Evolutionary conservation across 2,888 invertebrate species (phyloP).

Genomic region (Sclerodermus sp.): DNA sequence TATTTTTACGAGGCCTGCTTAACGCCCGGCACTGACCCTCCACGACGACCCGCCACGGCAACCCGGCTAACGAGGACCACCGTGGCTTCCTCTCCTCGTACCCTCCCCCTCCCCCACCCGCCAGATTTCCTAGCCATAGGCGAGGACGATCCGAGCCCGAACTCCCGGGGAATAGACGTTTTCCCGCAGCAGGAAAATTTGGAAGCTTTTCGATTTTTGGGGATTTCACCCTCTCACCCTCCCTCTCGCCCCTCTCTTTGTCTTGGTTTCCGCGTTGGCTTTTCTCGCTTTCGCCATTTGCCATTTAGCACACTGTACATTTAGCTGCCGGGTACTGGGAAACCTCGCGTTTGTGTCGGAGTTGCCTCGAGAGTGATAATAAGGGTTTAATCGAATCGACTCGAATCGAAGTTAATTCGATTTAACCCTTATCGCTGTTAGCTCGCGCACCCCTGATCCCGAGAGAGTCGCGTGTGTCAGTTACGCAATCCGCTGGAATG

Average conservation of each 20-base stretch:
- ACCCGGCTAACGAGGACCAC: constrained; percentile 33
- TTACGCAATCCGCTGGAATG: too few species aligned
- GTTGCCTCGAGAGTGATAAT: too few species aligned
- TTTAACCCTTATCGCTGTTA: too few species aligned
- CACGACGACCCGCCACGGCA: constrained; percentile 18
- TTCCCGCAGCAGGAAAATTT: not conserved
- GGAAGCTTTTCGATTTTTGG: not conserved
- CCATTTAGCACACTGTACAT: too few species aligned
- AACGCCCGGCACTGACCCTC: constrained; percentile 38
- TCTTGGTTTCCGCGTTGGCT: not conserved
- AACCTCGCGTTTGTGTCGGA: too few species aligned
- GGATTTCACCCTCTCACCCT: not conserved
- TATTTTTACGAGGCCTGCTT: constrained; percentile 57
- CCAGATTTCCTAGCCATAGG: not conserved
- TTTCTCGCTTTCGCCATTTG: too few species aligned
- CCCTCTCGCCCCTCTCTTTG: not conserved
- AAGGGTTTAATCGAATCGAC: too few species aligned
- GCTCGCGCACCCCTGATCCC: too few species aligned
- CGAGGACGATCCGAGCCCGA: not conserved
- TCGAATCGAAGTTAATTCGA: too few species aligned
- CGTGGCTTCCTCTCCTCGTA: constrained; percentile 22
- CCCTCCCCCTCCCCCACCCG: not conserved
- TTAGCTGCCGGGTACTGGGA: too few species aligned
- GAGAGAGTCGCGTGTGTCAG: too few species aligned
- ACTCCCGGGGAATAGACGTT: not conserved